Evolutionary conservation across 2,888 invertebrate genomes (phyloP).

Genomic region (Drosophila antonietae): DNA sequence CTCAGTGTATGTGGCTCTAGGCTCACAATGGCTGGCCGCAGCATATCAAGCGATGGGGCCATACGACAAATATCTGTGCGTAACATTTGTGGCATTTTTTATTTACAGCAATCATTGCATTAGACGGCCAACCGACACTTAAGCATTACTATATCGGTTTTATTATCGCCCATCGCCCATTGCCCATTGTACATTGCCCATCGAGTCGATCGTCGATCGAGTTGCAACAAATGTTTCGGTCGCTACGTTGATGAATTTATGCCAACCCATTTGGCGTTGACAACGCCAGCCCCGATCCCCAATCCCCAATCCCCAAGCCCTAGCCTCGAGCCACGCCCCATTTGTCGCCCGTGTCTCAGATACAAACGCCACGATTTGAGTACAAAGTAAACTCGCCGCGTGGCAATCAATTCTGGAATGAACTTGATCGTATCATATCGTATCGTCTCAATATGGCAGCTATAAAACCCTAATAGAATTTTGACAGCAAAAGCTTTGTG

Average conservation of each 20-base stretch:
- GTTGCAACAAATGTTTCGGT: conserved; percentile 57
- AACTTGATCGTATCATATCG: conserved; percentile 22
- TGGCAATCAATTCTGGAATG: conserved; percentile 38
- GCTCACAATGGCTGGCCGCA: conserved; percentile 48
- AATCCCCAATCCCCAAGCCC: conserved; percentile 9
- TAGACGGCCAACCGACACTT: conserved; percentile 64
- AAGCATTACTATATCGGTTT: conserved; percentile 75
- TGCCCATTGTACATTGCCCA: conserved; percentile 31
- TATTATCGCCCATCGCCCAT: conserved; percentile 61
- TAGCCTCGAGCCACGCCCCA: conserved; percentile 40
- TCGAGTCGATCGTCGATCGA: conserved; percentile 38
- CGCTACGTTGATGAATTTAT: conserved; percentile 74
- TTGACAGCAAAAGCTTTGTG: not conserved
- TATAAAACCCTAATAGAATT: conserved; percentile 8
- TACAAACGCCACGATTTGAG: conserved; percentile 50
- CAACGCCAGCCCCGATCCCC: conserved; percentile 31
- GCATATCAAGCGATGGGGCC: conserved; percentile 66
- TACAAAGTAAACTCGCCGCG: conserved; percentile 53
- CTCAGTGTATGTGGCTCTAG: conserved; percentile 31
- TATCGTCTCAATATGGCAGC: conserved; percentile 1
- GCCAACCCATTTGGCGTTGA: conserved; percentile 64
- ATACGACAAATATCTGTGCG: conserved; percentile 71
- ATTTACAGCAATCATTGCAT: conserved; percentile 76
- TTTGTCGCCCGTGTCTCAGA: conserved; percentile 47
- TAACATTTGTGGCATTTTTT: conserved; percentile 79